Base-by-base conservation (phyloP, 2,113 vertebrate species). In the Myotis lucifugus region DNA sequence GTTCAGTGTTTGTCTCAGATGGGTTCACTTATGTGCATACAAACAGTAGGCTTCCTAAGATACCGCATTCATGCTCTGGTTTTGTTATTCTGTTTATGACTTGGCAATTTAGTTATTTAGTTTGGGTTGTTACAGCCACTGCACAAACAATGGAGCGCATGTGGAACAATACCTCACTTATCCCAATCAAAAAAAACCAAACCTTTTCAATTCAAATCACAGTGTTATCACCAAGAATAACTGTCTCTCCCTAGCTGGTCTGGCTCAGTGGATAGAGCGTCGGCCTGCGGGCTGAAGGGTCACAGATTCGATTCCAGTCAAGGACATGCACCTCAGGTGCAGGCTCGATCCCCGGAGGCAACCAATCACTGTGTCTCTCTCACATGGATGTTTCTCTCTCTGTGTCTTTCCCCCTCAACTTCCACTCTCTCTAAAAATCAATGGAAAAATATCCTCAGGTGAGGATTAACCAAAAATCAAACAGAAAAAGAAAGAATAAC, bases 81-180 rank as follows among this genome's bases (percentile, higher is more conserved):
- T 94, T 95, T 84, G 23, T 52, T 85, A 48, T 86, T 89, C 73
- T 50, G 37, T 74, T 50, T 67, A n/a, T 56, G 32, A 73, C 81
- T 92, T 87, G 15, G 59, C 2, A 50, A 18, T n/a, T 95, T 83
- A 64, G 29, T 40, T 86, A 48, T 67, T 95, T 69, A 18, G 32
- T 87, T 81, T 86, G 66, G 15, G 6, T 54, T 91, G 50, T 90
- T 59, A 79, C 52, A 2, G n/a, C 15, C 25, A 50, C 13, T 48
- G 27, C 10, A 42, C 29, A 79, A 48, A 61, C 1, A 78, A 46
- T 56, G 27, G 74, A 91, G 84, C 2, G 9, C 10, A 42, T 27
- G 29, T 56, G 25, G 29, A 90, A 78, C 23, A 85, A 12, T 40
- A 21, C 17, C 18, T 52, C 34, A 69, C 10, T 50, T 74, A 74